phyloP scores from a whole-genome alignment of 2,888 invertebrate species.

The Vesta saturnalis region DNA sequence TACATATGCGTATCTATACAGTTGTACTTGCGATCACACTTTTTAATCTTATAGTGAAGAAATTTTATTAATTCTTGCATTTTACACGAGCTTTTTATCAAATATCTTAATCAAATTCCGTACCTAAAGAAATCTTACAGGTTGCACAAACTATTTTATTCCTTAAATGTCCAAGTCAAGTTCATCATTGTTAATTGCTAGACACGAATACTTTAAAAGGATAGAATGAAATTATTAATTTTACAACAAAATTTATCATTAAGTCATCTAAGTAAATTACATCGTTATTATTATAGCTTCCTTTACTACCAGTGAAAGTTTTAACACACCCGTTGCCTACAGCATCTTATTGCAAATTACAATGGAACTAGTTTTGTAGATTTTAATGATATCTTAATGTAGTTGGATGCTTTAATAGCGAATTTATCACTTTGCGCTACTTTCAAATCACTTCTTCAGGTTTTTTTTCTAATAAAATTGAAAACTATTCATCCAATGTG shows the following conservation, averaged over 20 bases:
- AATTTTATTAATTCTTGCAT: constrained; percentile 17
- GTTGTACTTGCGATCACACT: background rate
- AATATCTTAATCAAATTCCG: constrained; percentile 22
- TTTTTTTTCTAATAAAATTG: no score
- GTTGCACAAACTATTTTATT: background rate
- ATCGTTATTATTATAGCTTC: constrained; percentile 21
- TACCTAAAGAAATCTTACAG: constrained; percentile 18
- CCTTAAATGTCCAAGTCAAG: background rate
- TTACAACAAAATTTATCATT: constrained; percentile 14
- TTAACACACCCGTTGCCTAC: constrained; percentile 16
- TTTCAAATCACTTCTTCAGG: background rate
- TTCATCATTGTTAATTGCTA: constrained; percentile 3
- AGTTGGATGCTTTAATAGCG: background rate
- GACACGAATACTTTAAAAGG: background rate
- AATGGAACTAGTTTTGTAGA: constrained; percentile 5
- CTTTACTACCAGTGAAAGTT: constrained; percentile 24
- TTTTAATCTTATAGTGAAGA: constrained; percentile 17
- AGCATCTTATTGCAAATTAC: constrained; percentile 16
- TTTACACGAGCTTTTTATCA: constrained; percentile 25
- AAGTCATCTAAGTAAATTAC: constrained; percentile 27
- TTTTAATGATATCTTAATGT: constrained; percentile 11
- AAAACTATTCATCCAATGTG: no score
- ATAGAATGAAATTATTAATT: constrained; percentile 7
- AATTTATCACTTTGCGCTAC: background rate
- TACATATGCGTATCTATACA: background rate